Conservation (phyloP, 35 echinoderm and acorn worm genomes). For the Lytechinus variegatus region DNA sequence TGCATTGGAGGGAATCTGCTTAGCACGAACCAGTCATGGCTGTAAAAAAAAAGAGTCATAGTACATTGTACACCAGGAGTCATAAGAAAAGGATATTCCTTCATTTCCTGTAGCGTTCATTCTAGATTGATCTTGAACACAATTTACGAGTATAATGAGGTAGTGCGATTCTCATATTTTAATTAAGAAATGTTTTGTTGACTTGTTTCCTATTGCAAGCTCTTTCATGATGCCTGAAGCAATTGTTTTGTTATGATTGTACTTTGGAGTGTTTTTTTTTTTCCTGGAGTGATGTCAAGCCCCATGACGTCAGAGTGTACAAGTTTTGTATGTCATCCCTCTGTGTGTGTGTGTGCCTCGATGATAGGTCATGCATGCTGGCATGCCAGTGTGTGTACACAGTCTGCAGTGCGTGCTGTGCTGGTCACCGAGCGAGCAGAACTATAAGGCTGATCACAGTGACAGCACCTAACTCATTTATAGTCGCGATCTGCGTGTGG, state of each 20-base stretch:
- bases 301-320: neutral
- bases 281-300: neutral
- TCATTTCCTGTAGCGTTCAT: no score
- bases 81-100: no score
- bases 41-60: no score
- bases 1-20: no score
- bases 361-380: neutral
- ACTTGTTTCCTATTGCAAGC: neutral
- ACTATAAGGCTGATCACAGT: neutral
- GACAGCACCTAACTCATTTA: neutral
- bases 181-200: neutral
- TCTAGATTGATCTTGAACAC: no score
- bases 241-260: neutral
- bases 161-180: neutral
- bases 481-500: neutral
- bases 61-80: no score
- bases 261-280: neutral
- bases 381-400: neutral
- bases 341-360: neutral
- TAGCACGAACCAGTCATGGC: no score
- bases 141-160: no score
- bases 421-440: neutral
- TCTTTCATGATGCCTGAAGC: neutral
- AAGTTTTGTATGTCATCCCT: neutral
- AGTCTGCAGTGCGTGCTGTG: neutral